phyloP scores from a whole-genome alignment of 1,140 invertebrate species.

The Micrasema minimum region DNA sequence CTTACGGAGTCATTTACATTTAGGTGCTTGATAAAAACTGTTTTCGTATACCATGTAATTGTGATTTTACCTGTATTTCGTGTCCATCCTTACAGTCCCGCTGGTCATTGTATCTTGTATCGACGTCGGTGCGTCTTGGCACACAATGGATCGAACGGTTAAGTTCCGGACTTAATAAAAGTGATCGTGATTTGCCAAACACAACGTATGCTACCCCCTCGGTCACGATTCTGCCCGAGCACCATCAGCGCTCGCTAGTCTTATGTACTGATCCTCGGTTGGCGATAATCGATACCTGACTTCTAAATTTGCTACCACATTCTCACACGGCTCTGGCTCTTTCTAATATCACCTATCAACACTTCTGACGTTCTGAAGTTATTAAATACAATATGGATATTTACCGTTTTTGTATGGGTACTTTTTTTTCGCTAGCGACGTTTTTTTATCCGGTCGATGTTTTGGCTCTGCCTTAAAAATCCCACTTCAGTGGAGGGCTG shows the following conservation, averaged over 20 bases:
- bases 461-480: not conserved
- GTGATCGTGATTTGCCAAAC: conserved; percentile 12
- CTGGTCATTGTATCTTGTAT: not conserved
- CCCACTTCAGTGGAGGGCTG: not conserved
- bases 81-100: too few relatives aligned
- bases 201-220: not conserved
- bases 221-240: not conserved
- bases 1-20: too few relatives aligned
- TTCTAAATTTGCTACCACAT: not conserved
- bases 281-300: conserved; percentile 5
- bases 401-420: too few relatives aligned
- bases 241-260: not conserved
- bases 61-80: too few relatives aligned
- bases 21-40: too few relatives aligned
- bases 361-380: too few relatives aligned
- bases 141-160: too few relatives aligned
- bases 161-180: not conserved
- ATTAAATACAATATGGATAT: too few relatives aligned
- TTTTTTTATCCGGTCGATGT: too few relatives aligned
- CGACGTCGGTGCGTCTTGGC: not conserved
- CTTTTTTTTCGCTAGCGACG: too few relatives aligned
- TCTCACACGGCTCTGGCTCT: not conserved
- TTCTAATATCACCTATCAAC: conserved; percentile 1
- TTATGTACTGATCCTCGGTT: not conserved
- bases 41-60: too few relatives aligned